Evolutionary conservation across 2,888 invertebrate genomes (phyloP).

Genomic region (Drosophila sordidula): DNA sequence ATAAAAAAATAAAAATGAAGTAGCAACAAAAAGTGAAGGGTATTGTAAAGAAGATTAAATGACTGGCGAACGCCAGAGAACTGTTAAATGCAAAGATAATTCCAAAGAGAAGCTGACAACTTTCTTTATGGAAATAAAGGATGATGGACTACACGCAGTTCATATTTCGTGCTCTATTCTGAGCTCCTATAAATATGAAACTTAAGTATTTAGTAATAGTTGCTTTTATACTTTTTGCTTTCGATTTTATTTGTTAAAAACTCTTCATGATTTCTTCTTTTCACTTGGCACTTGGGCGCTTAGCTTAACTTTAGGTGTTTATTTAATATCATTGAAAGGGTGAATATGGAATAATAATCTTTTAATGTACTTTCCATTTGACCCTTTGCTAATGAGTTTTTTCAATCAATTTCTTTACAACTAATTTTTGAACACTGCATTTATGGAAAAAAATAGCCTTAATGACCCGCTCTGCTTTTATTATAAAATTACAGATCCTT

Average conservation of each 20-base stretch:
- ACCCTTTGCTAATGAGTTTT: neutral
- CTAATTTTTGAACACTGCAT: neutral
- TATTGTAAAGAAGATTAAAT: conserved; percentile 29
- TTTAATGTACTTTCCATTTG: too few relatives aligned
- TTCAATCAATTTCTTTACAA: neutral
- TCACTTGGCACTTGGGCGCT: too few relatives aligned
- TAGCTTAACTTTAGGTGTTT: too few relatives aligned
- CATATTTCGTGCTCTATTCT: too few relatives aligned
- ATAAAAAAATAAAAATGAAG: neutral
- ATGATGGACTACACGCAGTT: neutral
- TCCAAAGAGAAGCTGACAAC: conserved; percentile 6
- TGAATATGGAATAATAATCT: too few relatives aligned
- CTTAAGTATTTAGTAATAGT: too few relatives aligned
- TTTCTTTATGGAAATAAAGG: conserved; percentile 1
- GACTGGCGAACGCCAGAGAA: conserved; percentile 13
- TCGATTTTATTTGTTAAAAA: too few relatives aligned
- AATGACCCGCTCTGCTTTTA: conserved; percentile 22
- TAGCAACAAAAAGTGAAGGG: neutral
- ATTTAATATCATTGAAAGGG: too few relatives aligned
- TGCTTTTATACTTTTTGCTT: too few relatives aligned
- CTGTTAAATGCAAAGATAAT: conserved; percentile 10
- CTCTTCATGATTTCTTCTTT: too few relatives aligned
- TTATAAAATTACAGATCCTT: conserved; percentile 40
- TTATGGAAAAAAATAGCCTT: conserved; percentile 9
- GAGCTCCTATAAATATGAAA: too few relatives aligned